phyloP scores from a whole-genome alignment of 2,113 vertebrate genomes.

The Podocnemis expansa region DNA sequence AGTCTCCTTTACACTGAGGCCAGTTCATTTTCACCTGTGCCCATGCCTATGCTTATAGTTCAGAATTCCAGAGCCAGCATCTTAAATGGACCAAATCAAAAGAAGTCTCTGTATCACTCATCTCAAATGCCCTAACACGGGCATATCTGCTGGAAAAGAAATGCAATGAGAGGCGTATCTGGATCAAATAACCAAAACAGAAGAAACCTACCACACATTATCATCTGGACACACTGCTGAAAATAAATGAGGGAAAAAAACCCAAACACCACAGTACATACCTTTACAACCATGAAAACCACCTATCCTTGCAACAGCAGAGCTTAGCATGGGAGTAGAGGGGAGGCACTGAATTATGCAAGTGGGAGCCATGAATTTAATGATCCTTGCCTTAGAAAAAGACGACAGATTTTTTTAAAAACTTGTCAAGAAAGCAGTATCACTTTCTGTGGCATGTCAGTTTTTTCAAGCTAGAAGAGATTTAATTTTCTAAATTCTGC shows the following conservation, averaged over 20 bases:
- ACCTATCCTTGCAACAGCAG: neutral
- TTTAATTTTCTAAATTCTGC: neutral
- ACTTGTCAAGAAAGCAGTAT: slow-evolving; percentile 2
- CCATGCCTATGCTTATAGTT: neutral
- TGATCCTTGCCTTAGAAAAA: accelerated
- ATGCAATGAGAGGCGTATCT: neutral
- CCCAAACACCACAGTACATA: accelerated
- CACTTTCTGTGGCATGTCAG: slow-evolving; percentile 12
- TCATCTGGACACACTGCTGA: neutral
- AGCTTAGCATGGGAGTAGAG: neutral
- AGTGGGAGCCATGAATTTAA: accelerated
- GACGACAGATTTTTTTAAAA: neutral
- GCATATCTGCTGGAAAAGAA: neutral
- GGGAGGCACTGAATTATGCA: accelerated
- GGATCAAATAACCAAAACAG: neutral
- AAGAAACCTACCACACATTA: accelerated
- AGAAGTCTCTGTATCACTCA: accelerated
- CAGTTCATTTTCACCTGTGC: accelerated
- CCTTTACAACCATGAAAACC: accelerated
- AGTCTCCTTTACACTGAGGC: neutral
- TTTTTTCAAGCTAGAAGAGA: neutral
- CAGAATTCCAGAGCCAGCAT: neutral
- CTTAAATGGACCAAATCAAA: accelerated
- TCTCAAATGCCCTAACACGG: accelerated
- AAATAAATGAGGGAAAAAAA: neutral